Percentiles rank a stretch among this genome's conserved stretches.
phyloP scores from a whole-genome alignment of 92 coral and sea anemone species.

The Bergia puertoricense region DNA sequence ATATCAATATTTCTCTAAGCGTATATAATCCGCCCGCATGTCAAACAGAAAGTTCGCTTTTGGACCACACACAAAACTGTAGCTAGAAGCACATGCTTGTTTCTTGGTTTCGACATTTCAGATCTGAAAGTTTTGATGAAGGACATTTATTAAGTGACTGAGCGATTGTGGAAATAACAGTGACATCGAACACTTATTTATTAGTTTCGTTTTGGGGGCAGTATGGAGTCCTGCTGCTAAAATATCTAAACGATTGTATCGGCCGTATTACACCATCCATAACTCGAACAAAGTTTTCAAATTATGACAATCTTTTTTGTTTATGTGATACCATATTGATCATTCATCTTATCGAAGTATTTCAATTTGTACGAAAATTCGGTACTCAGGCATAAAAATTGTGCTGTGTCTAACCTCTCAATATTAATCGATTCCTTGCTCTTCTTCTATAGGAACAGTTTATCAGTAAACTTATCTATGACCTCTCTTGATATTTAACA shows the following conservation, averaged over 20 bases:
- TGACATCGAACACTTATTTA: background rate
- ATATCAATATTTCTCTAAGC: background rate
- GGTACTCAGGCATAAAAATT: background rate
- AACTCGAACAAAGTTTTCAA: background rate
- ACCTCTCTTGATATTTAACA: conserved; percentile 8
- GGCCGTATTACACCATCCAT: background rate
- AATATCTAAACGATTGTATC: background rate
- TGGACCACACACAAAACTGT: conserved; percentile 5
- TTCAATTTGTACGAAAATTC: background rate
- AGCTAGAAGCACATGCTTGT: background rate
- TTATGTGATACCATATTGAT: background rate
- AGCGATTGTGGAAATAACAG: background rate
- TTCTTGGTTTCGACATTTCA: background rate
- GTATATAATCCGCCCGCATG: background rate
- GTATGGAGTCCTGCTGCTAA: background rate
- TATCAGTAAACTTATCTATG: background rate
- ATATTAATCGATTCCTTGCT: background rate
- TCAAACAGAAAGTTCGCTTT: background rate
- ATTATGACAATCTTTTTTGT: background rate
- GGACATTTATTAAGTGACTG: background rate
- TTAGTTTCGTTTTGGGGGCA: background rate
- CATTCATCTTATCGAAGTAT: background rate
- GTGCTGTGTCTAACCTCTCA: background rate
- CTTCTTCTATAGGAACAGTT: background rate
- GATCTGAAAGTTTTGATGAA: background rate